Base-by-base conservation (phyloP, 1,140 invertebrate genomes). In the Aphaenogaster ashmeadi region DNA sequence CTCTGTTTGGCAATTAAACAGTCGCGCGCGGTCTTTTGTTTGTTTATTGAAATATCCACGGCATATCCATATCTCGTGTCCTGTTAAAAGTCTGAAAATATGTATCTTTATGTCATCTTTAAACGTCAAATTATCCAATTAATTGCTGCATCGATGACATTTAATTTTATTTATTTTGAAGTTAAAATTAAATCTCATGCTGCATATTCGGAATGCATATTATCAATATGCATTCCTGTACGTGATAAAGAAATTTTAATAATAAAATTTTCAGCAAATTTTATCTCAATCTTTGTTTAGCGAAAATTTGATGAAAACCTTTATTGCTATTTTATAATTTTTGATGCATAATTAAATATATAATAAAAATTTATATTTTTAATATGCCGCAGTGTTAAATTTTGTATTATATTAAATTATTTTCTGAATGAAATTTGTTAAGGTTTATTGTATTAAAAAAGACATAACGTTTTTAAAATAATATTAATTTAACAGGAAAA, bases 1-100 rank as follows among this genome's bases (percentile, higher is more conserved):
- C 27, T 21, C 27, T 83, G 21, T 83, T 83, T 83, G 52, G 7
- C 27, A 44, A 83, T 74, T 47, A 60, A 83, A 83, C 54, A 83
- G 27, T 44, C 9, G 50, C 64, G 4, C 52, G 41, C 41, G 11
- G 15, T 11, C 52, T n/a, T 27, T 47, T 74, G 54, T 83, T 74
- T 74, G 21, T 27, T 83, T 36, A 72, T 83, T 83, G 38, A 74
- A 83, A 83, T 83, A 60, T 83, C 18, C 6, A 15, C 8, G 11
- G 15, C 15, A 18, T 33, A 27, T 27, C 11, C 38, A 15, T 36
- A 18, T 36, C 3, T 67, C 13, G 47, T 50, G 11, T 8, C 18
- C 60, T 15, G 21, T 72, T 21, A 66, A 83, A 83, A 47, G 7
- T 83, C 41, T 58, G 2, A 38, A 58, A 83, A 74, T 60, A 36